phyloP scores from a whole-genome alignment of 2,797 vertebrate species.

The Sebastes vulpes region DNA sequence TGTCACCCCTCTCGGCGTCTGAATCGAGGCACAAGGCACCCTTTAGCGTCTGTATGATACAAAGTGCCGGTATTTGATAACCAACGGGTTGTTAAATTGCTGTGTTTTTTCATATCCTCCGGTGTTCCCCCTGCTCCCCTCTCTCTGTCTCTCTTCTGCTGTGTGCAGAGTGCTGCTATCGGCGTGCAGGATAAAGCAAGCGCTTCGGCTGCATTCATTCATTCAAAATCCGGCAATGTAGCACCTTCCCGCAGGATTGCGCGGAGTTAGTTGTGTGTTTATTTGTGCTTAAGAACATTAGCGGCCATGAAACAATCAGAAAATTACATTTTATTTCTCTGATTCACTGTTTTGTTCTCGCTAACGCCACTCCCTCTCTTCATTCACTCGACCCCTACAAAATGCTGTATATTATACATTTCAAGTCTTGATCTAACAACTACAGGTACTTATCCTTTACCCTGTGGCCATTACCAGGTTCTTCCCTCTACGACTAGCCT shows the following conservation, averaged over 20 bases:
- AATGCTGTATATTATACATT: not conserved
- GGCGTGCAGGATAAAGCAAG: not conserved
- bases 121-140: not conserved
- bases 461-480: not conserved
- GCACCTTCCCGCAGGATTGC: not conserved
- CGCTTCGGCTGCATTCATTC: not conserved
- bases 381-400: not conserved
- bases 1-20: not conserved
- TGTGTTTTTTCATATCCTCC: not conserved
- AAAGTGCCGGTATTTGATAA: not conserved
- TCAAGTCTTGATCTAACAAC: not conserved
- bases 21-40: not conserved
- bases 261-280: not conserved
- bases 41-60: not conserved
- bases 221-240: not conserved
- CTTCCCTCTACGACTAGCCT: not conserved
- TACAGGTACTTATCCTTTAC: not conserved
- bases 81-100: not conserved
- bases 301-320: not conserved
- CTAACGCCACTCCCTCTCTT: not conserved
- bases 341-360: not conserved
- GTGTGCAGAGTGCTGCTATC: not conserved
- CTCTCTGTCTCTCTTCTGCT: too few relatives aligned
- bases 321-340: not conserved
- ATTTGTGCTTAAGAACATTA: not conserved